Conservation (phyloP, 2,888 invertebrate species). For the Graphium colonna region DNA sequence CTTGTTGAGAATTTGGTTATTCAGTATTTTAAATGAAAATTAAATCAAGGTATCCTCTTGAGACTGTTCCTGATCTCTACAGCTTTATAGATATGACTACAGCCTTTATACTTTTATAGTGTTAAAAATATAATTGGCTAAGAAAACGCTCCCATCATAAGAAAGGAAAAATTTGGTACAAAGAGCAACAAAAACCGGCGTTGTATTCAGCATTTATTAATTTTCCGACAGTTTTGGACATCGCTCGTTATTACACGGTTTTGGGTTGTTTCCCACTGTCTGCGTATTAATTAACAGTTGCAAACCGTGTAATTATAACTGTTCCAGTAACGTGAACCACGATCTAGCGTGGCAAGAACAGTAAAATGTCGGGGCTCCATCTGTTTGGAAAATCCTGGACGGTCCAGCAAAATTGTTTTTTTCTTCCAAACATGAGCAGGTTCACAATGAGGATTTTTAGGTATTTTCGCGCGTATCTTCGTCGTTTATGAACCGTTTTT, state of each 20-base stretch:
- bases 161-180: too few species aligned
- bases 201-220: too few species aligned
- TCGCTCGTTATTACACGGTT: background rate
- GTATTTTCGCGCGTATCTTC: too few species aligned
- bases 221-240: background rate
- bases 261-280: constrained; percentile 16
- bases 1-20: too few species aligned
- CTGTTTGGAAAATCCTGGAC: background rate
- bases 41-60: too few species aligned
- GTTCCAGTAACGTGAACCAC: constrained; percentile 20
- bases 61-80: too few species aligned
- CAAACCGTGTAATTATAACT: constrained; percentile 23
- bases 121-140: background rate
- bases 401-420: background rate
- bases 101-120: background rate
- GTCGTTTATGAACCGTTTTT: too few species aligned
- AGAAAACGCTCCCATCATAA: too few species aligned
- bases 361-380: constrained; percentile 10
- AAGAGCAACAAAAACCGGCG: too few species aligned
- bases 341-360: constrained; percentile 19
- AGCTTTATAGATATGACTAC: background rate
- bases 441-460: too few species aligned
- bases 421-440: background rate
- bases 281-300: constrained; percentile 22
- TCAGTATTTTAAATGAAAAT: too few species aligned